Evolutionary conservation across 2,113 vertebrate genomes (phyloP), one percentile per base, ranked within the genome.

Genomic region (Catharus fuscescens): DNA sequence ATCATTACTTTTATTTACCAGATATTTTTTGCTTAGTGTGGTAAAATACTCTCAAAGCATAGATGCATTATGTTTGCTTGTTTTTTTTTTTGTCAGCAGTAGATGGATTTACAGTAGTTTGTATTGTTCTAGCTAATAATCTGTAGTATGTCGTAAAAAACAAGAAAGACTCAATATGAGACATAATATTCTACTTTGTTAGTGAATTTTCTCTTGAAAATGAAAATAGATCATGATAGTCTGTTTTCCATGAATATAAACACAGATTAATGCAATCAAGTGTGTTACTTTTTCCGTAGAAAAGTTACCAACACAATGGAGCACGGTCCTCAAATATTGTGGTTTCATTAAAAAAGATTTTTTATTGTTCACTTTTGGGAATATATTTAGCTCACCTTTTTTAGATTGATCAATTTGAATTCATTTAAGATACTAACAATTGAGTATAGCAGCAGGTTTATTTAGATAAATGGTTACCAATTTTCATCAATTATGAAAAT

Each of bases 401-500:
- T 94, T 44, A 74, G 67, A 59, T 69, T 88, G 74, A 91, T 94
- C 85, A 83, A 48, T 85, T 77, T 92, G 47, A 86, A 93, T 88
- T 86, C 31, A 67, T 93, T 80, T 83, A 88, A 52, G 38, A 77
- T 29, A 40, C 17, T 66, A 83, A 80, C 56, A 90, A 52, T 71
- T 94, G 61, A 78, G n/a, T 60, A 59, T 47, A 88, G 53, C 60
- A 56, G 48, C 81, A 96, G 64, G 80, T 88, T 90, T 90, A 88
- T 92, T 95, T 78, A 78, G 72, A 88, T 94, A 94, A 97, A 92
- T 88, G 85, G 47, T 64, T 94, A 81, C 17, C 10, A 83, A 38
- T 94, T 94, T 95, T 88, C 67, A 71, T 86, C 90, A 78, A 36
- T 93, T 94, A 93, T 45, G 67, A 88, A 92, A 86, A 74, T 26